phyloP scores from a whole-genome alignment of 1,140 invertebrate species.

The Sinonovacula constricta region DNA sequence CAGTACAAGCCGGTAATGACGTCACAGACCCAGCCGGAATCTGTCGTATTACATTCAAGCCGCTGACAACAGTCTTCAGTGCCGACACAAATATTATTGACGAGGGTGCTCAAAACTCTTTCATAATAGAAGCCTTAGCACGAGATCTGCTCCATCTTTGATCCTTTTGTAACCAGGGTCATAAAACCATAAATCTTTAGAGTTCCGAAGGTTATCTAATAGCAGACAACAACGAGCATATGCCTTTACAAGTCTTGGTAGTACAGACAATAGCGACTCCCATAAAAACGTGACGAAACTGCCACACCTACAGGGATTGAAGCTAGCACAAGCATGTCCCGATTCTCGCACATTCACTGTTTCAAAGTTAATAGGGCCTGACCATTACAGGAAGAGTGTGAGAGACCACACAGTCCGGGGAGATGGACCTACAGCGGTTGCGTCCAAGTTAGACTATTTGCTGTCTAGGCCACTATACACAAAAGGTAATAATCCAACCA shows the following conservation, averaged over 20 bases:
- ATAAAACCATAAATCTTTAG: not conserved
- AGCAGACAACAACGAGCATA: not conserved
- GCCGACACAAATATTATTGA: slow-evolving; percentile 26
- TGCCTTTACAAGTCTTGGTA: slow-evolving; percentile 9
- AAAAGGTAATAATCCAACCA: too few species aligned
- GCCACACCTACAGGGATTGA: slow-evolving; percentile 21
- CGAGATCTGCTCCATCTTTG: not conserved
- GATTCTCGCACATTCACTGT: slow-evolving; percentile 7
- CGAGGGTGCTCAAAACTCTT: slow-evolving; percentile 30
- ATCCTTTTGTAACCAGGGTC: not conserved
- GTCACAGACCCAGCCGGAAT: too few species aligned
- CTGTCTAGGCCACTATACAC: too few species aligned
- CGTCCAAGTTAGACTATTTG: not conserved
- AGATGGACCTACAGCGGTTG: not conserved
- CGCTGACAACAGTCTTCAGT: too few species aligned
- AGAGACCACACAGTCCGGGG: too few species aligned
- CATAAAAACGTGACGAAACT: not conserved
- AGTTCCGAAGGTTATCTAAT: slow-evolving; percentile 7
- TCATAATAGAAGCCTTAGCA: slow-evolving; percentile 26
- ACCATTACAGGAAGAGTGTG: slow-evolving; percentile 16
- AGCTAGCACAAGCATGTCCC: slow-evolving; percentile 34
- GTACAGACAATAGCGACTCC: slow-evolving; percentile 16
- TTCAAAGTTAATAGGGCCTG: slow-evolving; percentile 29
- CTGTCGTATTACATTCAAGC: too few species aligned
- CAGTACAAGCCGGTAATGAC: too few species aligned